These are phyloP conservation scores for Xiphias gladius DNA, from an alignment of 2,113 vertebrate species.

Conservation along the genomic window DNA sequence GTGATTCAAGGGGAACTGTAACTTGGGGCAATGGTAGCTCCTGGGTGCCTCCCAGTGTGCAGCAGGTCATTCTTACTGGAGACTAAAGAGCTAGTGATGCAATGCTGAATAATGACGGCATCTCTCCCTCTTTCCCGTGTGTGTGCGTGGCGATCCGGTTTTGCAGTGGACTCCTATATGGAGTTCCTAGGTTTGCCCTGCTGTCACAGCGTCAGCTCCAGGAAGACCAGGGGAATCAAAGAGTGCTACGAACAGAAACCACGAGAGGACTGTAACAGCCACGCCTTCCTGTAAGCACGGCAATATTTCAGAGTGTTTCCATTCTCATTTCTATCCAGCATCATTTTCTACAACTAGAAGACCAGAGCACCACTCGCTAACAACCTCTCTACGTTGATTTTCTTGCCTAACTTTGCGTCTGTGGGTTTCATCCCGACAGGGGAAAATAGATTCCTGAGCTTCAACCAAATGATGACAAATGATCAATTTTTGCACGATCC, in stretches of 20 bases:
- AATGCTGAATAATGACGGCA: not conserved
- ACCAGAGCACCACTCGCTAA: too few relatives aligned
- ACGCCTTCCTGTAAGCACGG: slow-evolving; percentile 60
- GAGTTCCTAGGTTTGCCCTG: not conserved
- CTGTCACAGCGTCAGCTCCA: not conserved
- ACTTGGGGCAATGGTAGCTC: too few relatives aligned
- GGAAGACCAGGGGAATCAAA: fast-evolving
- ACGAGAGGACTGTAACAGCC: not conserved
- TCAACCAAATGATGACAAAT: too few relatives aligned
- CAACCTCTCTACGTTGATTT: too few relatives aligned
- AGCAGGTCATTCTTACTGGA: not conserved
- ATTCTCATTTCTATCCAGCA: not conserved
- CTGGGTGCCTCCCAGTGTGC: not conserved
- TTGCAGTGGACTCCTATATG: slow-evolving; percentile 27
- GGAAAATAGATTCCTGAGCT: too few relatives aligned
- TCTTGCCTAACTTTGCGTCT: too few relatives aligned
- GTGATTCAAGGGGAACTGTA: too few relatives aligned
- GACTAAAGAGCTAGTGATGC: not conserved
- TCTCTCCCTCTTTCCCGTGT: not conserved
- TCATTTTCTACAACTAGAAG: not conserved
- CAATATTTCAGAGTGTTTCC: not conserved
- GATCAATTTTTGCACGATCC: not conserved
- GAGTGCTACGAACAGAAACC: slow-evolving; percentile 37
- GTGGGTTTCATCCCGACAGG: too few relatives aligned
- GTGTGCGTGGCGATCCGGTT: not conserved